Percentiles rank a stretch among this genome's conserved stretches.
Conservation (phyloP, 2,113 vertebrate genomes). For the Paracanthobrama guichenoti region DNA sequence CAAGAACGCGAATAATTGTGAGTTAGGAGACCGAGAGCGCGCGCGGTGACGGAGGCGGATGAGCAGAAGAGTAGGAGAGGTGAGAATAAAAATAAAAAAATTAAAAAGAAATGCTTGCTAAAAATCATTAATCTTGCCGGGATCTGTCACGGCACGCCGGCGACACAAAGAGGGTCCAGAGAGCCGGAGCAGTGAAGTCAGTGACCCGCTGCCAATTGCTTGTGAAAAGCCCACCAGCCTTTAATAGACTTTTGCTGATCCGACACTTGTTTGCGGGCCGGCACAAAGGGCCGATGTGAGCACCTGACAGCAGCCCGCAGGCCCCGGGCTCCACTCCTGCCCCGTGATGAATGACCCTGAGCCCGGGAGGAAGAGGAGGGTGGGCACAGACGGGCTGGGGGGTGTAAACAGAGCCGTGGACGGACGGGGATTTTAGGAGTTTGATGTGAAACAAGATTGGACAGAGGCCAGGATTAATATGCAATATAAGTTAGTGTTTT, state of each 20-base stretch:
- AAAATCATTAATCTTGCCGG: constrained; percentile 90
- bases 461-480: background rate
- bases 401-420: constrained; percentile 38
- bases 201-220: constrained; percentile 94
- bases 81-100: background rate
- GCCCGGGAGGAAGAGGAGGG: constrained; percentile 61
- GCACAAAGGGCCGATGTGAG: constrained; percentile 89
- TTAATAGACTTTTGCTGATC: constrained; percentile 97
- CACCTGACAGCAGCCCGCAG: constrained; percentile 89
- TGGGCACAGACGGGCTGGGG: constrained; percentile 53
- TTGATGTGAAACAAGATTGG: background rate
- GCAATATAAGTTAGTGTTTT: background rate
- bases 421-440: background rate
- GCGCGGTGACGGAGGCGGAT: constrained; percentile 9
- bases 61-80: constrained; percentile 27
- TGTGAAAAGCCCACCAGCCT: constrained; percentile 93
- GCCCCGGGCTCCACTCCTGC: constrained; percentile 91
- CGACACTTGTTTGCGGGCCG: constrained; percentile 93
- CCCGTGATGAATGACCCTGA: constrained; percentile 97
- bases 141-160: constrained; percentile 84
- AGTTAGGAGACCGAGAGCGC: constrained; percentile 9
- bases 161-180: constrained; percentile 67
- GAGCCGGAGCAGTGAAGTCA: constrained; percentile 82
- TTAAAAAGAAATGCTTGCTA: constrained; percentile 59
- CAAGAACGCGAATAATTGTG: background rate